Evolutionary conservation across 1,140 invertebrate genomes (phyloP).

Genomic region (Temnothorax nylanderi): DNA sequence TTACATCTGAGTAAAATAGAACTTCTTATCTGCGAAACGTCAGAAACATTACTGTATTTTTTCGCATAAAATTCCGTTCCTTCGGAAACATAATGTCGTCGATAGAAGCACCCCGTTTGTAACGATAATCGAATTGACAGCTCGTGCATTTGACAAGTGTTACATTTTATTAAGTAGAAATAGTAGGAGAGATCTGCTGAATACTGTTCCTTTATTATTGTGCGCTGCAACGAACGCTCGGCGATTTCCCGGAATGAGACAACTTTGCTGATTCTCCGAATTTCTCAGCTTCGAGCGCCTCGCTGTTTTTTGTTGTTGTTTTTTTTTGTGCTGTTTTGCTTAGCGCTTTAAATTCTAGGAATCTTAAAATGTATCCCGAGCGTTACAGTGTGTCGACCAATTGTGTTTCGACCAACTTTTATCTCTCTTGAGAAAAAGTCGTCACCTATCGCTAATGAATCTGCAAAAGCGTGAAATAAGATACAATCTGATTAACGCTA

Average conservation of each 20-base stretch:
- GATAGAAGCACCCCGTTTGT: background rate
- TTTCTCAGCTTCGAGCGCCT: background rate
- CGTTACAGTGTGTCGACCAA: background rate
- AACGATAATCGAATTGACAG: background rate
- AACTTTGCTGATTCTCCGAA: background rate
- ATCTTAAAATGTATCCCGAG: background rate
- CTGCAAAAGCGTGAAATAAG: background rate
- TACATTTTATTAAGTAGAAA: conserved; percentile 16
- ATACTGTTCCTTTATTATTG: background rate
- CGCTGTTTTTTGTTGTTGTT: background rate
- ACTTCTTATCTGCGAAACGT: background rate
- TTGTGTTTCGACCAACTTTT: background rate
- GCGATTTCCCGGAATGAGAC: background rate
- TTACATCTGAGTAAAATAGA: background rate
- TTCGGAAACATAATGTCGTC: background rate
- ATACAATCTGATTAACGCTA: background rate
- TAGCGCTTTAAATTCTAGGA: background rate
- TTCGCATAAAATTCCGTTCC: background rate
- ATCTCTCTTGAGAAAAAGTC: no score
- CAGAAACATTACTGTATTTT: background rate
- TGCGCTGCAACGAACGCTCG: background rate
- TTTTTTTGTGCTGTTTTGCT: background rate
- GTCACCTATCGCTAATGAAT: background rate
- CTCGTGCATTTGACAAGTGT: background rate
- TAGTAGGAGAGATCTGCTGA: background rate